Percentiles rank a stretch among this genome's conserved stretches.
Evolutionary conservation across 2,888 invertebrate species (phyloP).

Genomic region (Eustalomyia histrio): DNA sequence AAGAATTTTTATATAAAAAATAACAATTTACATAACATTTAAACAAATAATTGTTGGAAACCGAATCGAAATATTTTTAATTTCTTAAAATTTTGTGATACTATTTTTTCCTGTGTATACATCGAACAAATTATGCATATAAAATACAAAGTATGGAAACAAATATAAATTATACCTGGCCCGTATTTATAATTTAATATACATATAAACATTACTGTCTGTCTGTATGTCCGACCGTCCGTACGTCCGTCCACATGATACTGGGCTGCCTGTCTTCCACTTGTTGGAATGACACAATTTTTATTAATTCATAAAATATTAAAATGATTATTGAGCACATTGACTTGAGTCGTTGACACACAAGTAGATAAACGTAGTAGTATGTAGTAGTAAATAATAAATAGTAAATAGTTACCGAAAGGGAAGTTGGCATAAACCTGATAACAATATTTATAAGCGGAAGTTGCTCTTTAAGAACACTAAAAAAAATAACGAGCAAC

Average conservation of each 20-base stretch:
- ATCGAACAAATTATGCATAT: slow-evolving; percentile 44
- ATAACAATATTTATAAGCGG: slow-evolving; percentile 56
- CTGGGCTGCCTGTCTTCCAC: slow-evolving; percentile 20
- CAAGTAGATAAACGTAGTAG: slow-evolving; percentile 36
- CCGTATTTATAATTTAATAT: neutral
- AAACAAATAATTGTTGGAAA: too few species aligned
- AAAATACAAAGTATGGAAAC: slow-evolving; percentile 20
- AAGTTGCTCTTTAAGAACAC: slow-evolving; percentile 50
- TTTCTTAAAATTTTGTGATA: too few species aligned
- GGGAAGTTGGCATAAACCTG: slow-evolving; percentile 56
- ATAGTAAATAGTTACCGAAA: slow-evolving; percentile 46
- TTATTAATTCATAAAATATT: slow-evolving; percentile 49
- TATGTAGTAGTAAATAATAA: slow-evolving; percentile 7
- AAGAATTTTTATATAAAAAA: too few species aligned
- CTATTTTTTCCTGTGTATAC: too few species aligned
- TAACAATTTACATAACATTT: too few species aligned
- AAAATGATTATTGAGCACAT: slow-evolving; percentile 50
- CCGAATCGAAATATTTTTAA: too few species aligned
- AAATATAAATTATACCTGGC: neutral
- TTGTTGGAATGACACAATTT: slow-evolving; percentile 52
- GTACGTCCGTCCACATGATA: neutral
- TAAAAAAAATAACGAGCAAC: neutral
- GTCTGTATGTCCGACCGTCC: slow-evolving; percentile 1
- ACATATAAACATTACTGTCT: slow-evolving; percentile 3
- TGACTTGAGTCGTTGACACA: slow-evolving; percentile 56